phyloP scores from a whole-genome alignment of 1,140 invertebrate genomes.

The Leptopilina clavipes region DNA sequence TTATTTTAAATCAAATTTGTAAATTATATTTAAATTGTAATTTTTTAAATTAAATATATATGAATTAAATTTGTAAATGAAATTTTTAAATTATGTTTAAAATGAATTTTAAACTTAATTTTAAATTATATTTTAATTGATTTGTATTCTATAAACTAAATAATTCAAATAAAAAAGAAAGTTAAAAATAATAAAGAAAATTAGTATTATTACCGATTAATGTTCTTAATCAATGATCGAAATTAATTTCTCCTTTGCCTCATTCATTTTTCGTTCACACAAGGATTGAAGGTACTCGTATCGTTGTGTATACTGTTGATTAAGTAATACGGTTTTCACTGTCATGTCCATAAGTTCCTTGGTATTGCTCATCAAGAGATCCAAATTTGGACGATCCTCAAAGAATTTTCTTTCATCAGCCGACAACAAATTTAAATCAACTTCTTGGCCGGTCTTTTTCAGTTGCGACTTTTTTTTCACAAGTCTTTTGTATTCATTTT shows the following conservation, averaged over 20 bases:
- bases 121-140: not conserved
- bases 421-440: slow-evolving; percentile 55
- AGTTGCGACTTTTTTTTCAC: slow-evolving; percentile 45
- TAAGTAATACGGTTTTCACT: slow-evolving; percentile 48
- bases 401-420: slow-evolving; percentile 60
- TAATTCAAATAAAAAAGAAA: not conserved
- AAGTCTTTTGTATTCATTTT: slow-evolving; percentile 45
- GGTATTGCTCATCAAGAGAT: slow-evolving; percentile 54
- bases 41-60: too few relatives aligned
- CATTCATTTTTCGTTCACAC: slow-evolving; percentile 50
- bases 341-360: slow-evolving; percentile 49
- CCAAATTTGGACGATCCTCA: slow-evolving; percentile 56
- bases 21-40: not conserved
- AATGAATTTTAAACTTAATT: not conserved
- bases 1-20: not conserved
- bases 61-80: not conserved
- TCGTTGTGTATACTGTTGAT: slow-evolving; percentile 43
- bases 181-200: not conserved
- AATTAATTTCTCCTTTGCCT: slow-evolving; percentile 49
- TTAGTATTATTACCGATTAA: not conserved
- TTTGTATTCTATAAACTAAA: not conserved
- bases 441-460: slow-evolving; percentile 41
- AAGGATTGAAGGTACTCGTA: slow-evolving; percentile 48
- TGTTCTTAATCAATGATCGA: slow-evolving; percentile 37
- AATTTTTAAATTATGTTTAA: not conserved